Evolutionary conservation across 2,888 invertebrate genomes (phyloP), one percentile per base, ranked within the genome.

Genomic region (Xanthorhoe spadicearia): DNA sequence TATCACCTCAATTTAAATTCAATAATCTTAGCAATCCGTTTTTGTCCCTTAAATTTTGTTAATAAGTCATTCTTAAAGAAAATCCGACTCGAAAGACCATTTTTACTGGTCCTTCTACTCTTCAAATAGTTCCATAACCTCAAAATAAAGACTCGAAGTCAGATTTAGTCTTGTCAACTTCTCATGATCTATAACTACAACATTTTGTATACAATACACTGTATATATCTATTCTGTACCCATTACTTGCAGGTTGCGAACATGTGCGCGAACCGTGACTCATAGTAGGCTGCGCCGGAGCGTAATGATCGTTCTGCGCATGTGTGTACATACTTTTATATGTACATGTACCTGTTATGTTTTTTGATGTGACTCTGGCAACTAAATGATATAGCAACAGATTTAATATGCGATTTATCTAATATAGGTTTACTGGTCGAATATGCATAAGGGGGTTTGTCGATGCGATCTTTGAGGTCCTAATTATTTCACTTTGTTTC

Each of bases 241-340:
- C 32, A 43, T 54, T 54, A 54, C 55, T 18, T 46, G 48, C 67
- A 64, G 60, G 57, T 68, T 50, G 28, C 55, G 50, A 68, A 70
- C 69, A 69, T 70, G 75, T 65, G 61, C 65, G 65, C 59, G 19
- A 50, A 58, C 66, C 67, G 66, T 81, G 81, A 81, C 69, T 80
- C 82, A 82, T 66, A 71, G 76, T 66, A 77, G 75, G 75, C 77
- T 77, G 75, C 77, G 76, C 58, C 70, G 68, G 76, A 71, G 77
- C 75, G 71, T 70, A 75, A 65, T 35, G 23, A 64, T 48, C 57
- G 71, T 66, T 67, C 66, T 59, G 54, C 62, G 61, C 57, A 17
- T 56, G 59, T 60, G 43, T 53, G 35, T 43, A 43, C 38, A 43
- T 2, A 48, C 48, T 48, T 17, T 3, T 15, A 48, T 15, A 43